Evolutionary conservation across 2,113 vertebrate genomes (phyloP).

Genomic region (Dasyprocta punctata): DNA sequence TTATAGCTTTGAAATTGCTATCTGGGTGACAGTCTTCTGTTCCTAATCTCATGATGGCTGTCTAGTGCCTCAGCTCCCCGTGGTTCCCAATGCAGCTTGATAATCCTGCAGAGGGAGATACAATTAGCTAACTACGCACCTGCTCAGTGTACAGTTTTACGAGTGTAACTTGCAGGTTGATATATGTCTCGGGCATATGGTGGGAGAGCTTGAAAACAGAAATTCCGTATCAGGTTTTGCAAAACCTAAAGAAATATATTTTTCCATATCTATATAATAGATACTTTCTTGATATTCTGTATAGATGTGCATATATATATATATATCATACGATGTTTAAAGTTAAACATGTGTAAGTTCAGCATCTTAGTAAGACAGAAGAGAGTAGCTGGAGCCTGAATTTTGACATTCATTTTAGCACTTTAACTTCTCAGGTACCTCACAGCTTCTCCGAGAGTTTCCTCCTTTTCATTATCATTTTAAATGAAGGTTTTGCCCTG

Average conservation of each 20-base stretch:
- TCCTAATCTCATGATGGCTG: slow-evolving; percentile 72
- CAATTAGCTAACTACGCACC: slow-evolving; percentile 72
- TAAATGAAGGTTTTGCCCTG: background rate
- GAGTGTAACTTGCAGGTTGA: slow-evolving; percentile 47
- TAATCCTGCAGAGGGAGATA: slow-evolving; percentile 69
- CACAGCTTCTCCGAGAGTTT: background rate
- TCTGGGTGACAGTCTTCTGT: slow-evolving; percentile 77
- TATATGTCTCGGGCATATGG: slow-evolving; percentile 20
- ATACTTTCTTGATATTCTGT: background rate
- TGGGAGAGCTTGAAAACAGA: slow-evolving; percentile 40
- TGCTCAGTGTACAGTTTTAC: slow-evolving; percentile 67
- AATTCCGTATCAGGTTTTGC: slow-evolving; percentile 19
- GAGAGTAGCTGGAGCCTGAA: background rate
- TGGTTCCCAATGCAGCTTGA: slow-evolving; percentile 57
- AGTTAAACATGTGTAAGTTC: slow-evolving; percentile 5
- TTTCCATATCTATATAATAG: slow-evolving; percentile 13
- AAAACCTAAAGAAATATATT: background rate
- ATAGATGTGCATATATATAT: background rate
- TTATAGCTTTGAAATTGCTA: slow-evolving; percentile 79
- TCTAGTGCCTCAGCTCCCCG: slow-evolving; percentile 65
- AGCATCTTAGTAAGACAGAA: background rate
- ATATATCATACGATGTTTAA: background rate
- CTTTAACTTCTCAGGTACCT: background rate
- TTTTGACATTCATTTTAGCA: slow-evolving; percentile 19
- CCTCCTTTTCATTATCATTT: background rate